Evolutionary conservation across 2,888 invertebrate genomes (phyloP).

Genomic region (Perizoma flavofasciatum): DNA sequence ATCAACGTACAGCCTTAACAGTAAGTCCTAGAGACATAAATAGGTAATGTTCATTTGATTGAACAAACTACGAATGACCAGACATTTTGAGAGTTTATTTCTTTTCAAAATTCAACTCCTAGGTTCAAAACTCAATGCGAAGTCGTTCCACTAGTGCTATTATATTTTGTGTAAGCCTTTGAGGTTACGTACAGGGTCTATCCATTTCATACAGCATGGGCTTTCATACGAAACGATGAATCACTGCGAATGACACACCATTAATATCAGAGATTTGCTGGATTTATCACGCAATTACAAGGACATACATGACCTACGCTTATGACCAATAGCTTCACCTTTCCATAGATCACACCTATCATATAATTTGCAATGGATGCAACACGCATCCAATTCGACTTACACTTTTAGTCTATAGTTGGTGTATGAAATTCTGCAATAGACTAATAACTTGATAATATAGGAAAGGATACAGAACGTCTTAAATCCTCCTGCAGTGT

Average conservation of each 20-base stretch:
- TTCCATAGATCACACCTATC: slow-evolving; percentile 34
- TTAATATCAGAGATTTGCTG: slow-evolving; percentile 26
- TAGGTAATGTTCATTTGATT: too few species aligned
- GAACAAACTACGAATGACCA: too few species aligned
- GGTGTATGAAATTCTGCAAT: not conserved
- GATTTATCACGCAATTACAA: slow-evolving; percentile 36
- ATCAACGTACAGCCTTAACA: too few species aligned
- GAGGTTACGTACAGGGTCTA: slow-evolving; percentile 3
- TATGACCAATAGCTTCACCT: slow-evolving; percentile 33
- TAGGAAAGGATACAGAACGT: too few species aligned
- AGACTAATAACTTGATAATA: not conserved
- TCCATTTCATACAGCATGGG: slow-evolving; percentile 11
- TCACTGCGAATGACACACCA: slow-evolving; percentile 22
- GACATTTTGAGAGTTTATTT: too few species aligned
- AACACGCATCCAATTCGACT: slow-evolving; percentile 24
- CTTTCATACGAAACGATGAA: slow-evolving; percentile 23
- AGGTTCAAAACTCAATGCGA: too few species aligned
- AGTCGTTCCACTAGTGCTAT: not conserved
- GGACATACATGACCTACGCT: slow-evolving; percentile 31
- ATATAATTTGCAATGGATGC: slow-evolving; percentile 28
- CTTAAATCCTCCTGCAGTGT: too few species aligned
- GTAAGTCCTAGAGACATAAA: too few species aligned
- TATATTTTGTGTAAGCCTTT: not conserved
- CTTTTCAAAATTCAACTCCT: too few species aligned
- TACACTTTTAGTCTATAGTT: slow-evolving; percentile 30